Percentiles rank a stretch among this genome's conserved stretches.
Evolutionary conservation across 1,140 invertebrate species (phyloP).

Genomic region (Pseudoatta argentina): DNA sequence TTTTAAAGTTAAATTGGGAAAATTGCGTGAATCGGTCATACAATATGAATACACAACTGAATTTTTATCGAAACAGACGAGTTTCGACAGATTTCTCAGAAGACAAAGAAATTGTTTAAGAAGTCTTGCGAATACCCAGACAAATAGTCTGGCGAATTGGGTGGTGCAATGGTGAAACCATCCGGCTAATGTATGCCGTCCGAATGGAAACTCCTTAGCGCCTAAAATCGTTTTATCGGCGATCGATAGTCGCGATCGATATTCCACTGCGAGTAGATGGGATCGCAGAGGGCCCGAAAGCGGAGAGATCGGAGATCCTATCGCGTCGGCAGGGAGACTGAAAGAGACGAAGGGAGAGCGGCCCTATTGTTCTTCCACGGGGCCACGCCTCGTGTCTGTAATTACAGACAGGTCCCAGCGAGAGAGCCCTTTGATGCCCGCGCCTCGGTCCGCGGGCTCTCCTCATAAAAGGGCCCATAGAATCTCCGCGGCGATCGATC

Average conservation of each 20-base stretch:
- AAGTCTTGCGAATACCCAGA: neutral
- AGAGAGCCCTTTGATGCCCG: slow-evolving; percentile 84
- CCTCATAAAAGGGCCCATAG: slow-evolving; percentile 71
- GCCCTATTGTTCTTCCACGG: slow-evolving; percentile 84
- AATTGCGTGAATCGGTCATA: neutral
- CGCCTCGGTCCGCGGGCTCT: slow-evolving; percentile 74
- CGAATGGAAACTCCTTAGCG: slow-evolving; percentile 83
- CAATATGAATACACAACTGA: neutral
- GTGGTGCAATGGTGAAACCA: slow-evolving; percentile 41
- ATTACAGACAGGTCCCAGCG: slow-evolving; percentile 85
- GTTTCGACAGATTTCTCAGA: neutral
- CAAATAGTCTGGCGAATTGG: slow-evolving; percentile 66
- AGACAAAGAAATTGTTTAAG: neutral
- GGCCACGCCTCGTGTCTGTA: slow-evolving; percentile 86
- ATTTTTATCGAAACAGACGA: neutral
- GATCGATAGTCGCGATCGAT: slow-evolving; percentile 83
- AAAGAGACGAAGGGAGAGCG: slow-evolving; percentile 74
- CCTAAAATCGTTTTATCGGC: slow-evolving; percentile 83
- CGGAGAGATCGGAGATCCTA: slow-evolving; percentile 80
- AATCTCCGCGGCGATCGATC: slow-evolving; percentile 75
- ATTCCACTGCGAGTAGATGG: slow-evolving; percentile 79
- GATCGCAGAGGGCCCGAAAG: slow-evolving; percentile 82
- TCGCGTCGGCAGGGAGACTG: slow-evolving; percentile 67
- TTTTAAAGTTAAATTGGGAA: neutral
- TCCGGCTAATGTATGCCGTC: slow-evolving; percentile 79